Evolutionary conservation across 2,888 invertebrate genomes (phyloP), one percentile per base, ranked within the genome.

Genomic region (Eupithecia centaureata): DNA sequence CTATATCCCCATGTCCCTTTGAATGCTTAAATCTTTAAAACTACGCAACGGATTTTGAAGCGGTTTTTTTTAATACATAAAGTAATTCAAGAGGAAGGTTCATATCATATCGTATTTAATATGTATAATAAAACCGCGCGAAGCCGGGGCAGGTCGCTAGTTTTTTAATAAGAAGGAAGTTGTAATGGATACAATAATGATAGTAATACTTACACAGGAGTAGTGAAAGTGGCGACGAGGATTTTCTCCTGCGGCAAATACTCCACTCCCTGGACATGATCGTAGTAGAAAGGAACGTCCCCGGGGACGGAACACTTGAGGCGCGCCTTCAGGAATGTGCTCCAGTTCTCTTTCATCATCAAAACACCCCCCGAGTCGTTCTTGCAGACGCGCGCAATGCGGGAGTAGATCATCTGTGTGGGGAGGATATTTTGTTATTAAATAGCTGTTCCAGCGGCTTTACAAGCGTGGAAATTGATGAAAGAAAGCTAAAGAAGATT

Each of bases 341-440:
- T 97, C 98, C 98, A 98, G 75, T 96, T 97, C 76, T 98, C 96
- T 76, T 95, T 96, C 84, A 97, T 93, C 85, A 97, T 94, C 67
- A 95, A 91, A 77, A 95, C 95, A 5, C 97, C 97, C n/a, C 97
- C 97, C 2, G 94, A 93, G 84, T 99, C 98, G 82, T 97, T 96
- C 90, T 98, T 98, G 85, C 98, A 98, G 2, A 98, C 96, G 62
- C 98, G 94, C 0, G 97, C 98, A 65, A 98, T 97, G 74, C 98
- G 95, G 1, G 98, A 98, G 88, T 97, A 98, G 42, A 98, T 95
- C 78, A 95, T 95, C 97, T 97, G 88, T 61, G 13, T 15, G 27
- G 10, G 18, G 15, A 18, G 18, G 22, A 22, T 0, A 22, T 8
- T 32, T 22, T 4, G 12, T n/a, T 7, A 38, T 38, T n/a, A n/a